A percentile compares a stretch with the other conserved stretches of the same genome.
phyloP scores from a whole-genome alignment of 2,888 invertebrate species.

The Drosophila longiperda region DNA sequence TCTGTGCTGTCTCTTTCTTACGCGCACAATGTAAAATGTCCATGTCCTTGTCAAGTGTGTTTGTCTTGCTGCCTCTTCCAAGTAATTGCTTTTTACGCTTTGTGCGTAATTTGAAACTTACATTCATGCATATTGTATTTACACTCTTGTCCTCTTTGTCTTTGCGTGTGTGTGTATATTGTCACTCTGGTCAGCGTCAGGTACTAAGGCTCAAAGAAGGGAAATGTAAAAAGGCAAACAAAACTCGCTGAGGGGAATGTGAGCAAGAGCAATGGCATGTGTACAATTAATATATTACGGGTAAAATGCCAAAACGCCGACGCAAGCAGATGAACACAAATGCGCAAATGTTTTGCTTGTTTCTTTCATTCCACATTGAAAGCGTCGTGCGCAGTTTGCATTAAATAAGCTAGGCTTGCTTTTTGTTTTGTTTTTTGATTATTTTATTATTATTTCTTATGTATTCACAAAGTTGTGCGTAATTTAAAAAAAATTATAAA shows the following conservation, averaged over 20 bases:
- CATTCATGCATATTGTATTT: constrained; percentile 26
- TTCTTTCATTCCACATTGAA: constrained; percentile 9
- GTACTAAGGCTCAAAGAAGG: constrained; percentile 3
- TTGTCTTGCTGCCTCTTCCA: constrained; percentile 40
- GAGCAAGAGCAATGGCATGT: constrained; percentile 47
- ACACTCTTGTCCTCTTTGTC: neutral
- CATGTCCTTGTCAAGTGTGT: constrained; percentile 66
- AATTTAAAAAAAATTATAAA: neutral
- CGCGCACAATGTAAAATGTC: constrained; percentile 11
- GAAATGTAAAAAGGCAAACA: constrained; percentile 17
- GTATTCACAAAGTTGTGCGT: neutral
- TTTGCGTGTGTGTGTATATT: neutral
- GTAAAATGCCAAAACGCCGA: constrained; percentile 70
- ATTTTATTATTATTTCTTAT: constrained; percentile 7
- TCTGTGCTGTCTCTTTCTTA: neutral
- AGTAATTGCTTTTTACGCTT: constrained; percentile 50
- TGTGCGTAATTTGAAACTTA: constrained; percentile 27
- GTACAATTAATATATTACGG: constrained; percentile 52
- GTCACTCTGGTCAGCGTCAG: neutral
- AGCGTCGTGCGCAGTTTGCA: constrained; percentile 45
- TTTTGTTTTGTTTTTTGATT: constrained; percentile 18
- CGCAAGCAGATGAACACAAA: constrained; percentile 58
- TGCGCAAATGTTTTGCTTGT: constrained; percentile 27
- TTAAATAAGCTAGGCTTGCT: constrained; percentile 39
- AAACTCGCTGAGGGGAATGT: constrained; percentile 21